A percentile compares a stretch with the other conserved stretches of the same genome.
phyloP scores from a whole-genome alignment of 2,113 vertebrate genomes.

The Misgurnus anguillicaudatus region DNA sequence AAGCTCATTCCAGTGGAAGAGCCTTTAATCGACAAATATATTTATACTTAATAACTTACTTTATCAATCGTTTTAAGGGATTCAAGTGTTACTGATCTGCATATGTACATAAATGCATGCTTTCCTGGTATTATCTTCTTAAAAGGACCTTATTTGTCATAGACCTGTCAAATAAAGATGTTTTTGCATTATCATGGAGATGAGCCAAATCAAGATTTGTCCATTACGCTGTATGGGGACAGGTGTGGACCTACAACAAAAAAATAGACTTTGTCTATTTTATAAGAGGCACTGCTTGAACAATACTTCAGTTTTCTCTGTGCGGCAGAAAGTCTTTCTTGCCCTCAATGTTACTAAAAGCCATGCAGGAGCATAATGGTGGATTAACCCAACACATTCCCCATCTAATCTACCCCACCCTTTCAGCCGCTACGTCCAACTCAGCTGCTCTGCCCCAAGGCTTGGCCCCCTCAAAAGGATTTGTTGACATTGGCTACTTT shows the following conservation, averaged over 20 bases:
- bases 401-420: slow-evolving; percentile 62
- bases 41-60: too few species aligned
- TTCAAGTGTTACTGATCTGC: too few species aligned
- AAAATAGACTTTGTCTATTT: background rate
- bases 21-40: too few species aligned
- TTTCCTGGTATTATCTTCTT: too few species aligned
- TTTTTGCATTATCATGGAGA: slow-evolving; percentile 59
- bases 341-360: slow-evolving; percentile 60
- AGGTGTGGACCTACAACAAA: slow-evolving; percentile 37
- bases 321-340: slow-evolving; percentile 62
- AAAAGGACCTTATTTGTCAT: slow-evolving; percentile 45
- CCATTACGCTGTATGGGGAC: too few species aligned
- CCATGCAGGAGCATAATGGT: slow-evolving; percentile 55
- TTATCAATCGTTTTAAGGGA: too few species aligned
- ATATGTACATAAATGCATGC: too few species aligned
- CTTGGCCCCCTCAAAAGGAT: slow-evolving; percentile 45
- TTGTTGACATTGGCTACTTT: slow-evolving; percentile 55
- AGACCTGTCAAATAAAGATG: slow-evolving; percentile 64
- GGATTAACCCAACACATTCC: slow-evolving; percentile 72
- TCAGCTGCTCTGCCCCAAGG: slow-evolving; percentile 64
- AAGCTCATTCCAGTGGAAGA: too few species aligned
- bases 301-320: slow-evolving; percentile 41
- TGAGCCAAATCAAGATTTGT: slow-evolving; percentile 47
- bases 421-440: slow-evolving; percentile 55
- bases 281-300: background rate